A percentile compares a stretch with the other conserved stretches of the same genome.
Conservation (phyloP, 2,888 invertebrate species). For the Cistogaster globosa region DNA sequence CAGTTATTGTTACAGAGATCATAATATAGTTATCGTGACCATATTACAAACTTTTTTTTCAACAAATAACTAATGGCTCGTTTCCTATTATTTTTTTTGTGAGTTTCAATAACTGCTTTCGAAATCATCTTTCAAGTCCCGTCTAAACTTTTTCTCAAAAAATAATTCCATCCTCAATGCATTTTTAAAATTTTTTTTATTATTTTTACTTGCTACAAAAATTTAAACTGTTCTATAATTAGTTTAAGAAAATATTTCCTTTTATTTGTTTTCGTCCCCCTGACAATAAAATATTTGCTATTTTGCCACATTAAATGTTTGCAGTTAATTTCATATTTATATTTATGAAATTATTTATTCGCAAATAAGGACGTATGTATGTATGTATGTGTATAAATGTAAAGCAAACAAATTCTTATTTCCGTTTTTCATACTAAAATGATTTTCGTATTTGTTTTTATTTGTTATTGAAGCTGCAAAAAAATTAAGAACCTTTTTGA, state of each 20-base stretch:
- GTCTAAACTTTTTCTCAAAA: neutral
- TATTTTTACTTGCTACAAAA: neutral
- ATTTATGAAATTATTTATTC: constrained; percentile 41
- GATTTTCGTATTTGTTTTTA: constrained; percentile 67
- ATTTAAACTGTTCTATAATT: constrained; percentile 9
- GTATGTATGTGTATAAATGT: neutral
- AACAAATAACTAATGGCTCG: no score
- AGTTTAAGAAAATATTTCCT: constrained; percentile 46
- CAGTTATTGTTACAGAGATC: no score
- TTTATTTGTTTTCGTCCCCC: constrained; percentile 1
- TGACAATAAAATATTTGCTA: neutral
- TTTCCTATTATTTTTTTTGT: no score
- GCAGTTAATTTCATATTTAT: constrained; percentile 53
- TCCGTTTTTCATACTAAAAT: constrained; percentile 63
- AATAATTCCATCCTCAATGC: neutral
- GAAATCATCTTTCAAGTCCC: no score
- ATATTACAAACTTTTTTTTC: no score
- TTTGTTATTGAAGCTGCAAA: constrained; percentile 71
- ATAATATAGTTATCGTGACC: no score
- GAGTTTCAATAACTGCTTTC: no score
- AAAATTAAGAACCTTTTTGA: constrained; percentile 74
- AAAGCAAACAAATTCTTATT: constrained; percentile 51
- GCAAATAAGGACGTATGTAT: constrained; percentile 1
- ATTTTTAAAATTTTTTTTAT: neutral
- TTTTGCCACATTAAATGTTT: constrained; percentile 44